phyloP scores from a whole-genome alignment of 2,113 vertebrate species.

The Sialia sialis region DNA sequence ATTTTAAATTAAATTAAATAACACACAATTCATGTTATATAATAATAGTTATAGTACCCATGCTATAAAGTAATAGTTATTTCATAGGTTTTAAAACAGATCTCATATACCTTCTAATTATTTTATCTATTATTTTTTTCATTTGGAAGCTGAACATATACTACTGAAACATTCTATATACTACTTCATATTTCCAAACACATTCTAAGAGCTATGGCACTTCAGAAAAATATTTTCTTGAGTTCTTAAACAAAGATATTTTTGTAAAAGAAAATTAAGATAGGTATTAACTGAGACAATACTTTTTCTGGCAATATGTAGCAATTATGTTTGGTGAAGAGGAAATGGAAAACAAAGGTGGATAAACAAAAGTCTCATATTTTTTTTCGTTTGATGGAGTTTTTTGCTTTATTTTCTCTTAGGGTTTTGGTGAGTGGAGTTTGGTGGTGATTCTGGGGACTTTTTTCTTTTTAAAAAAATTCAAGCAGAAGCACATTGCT shows the following conservation, averaged over 20 bases:
- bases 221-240: background rate
- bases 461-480: no score
- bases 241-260: background rate
- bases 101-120: background rate
- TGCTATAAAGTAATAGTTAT: background rate
- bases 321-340: background rate
- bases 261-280: background rate
- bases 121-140: background rate
- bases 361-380: accelerated
- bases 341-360: background rate
- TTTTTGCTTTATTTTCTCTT: background rate
- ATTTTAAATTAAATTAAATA: background rate
- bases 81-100: background rate
- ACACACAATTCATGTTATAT: background rate
- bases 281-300: background rate
- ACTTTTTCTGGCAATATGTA: background rate
- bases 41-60: background rate
- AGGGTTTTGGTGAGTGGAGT: accelerated
- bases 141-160: background rate
- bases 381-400: background rate
- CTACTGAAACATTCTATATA: no score
- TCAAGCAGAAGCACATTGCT: background rate
- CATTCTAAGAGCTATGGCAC: background rate
- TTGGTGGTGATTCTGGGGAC: accelerated
- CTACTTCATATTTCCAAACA: background rate